Evolutionary conservation across 2,797 vertebrate species (phyloP).

Genomic region (Hemitrygon akajei): DNA sequence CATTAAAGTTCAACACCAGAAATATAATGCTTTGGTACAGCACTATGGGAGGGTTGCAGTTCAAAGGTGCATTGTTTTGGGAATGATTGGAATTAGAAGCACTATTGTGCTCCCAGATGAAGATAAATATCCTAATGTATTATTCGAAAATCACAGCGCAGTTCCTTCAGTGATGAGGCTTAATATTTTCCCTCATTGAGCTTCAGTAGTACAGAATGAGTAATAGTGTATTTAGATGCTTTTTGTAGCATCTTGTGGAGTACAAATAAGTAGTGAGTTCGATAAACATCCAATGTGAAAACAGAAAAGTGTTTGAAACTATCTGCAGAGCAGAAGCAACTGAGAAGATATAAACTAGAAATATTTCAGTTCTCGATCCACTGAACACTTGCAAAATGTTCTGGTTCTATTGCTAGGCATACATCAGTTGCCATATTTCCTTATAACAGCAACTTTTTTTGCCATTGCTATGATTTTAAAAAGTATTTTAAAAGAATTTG

Average conservation of each 20-base stretch:
- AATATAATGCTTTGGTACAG: neutral
- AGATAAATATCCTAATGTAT: neutral
- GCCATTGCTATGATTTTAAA: too few relatives aligned
- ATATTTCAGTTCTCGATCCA: too few relatives aligned
- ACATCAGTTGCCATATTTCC: neutral
- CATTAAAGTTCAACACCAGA: neutral
- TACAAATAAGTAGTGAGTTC: too few relatives aligned
- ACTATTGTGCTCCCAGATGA: neutral
- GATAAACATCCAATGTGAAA: too few relatives aligned
- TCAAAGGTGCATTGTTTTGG: neutral
- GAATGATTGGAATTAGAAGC: neutral
- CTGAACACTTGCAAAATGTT: too few relatives aligned
- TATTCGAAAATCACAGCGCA: neutral
- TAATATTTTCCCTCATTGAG: neutral
- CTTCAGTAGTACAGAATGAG: neutral
- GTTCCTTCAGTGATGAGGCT: neutral
- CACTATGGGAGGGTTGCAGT: neutral
- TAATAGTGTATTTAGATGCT: neutral
- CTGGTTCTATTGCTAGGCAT: too few relatives aligned
- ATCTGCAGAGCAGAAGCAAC: too few relatives aligned
- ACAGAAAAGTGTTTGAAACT: too few relatives aligned
- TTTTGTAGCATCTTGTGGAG: neutral
- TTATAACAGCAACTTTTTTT: too few relatives aligned
- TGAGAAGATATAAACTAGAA: too few relatives aligned
- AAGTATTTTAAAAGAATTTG: neutral